A percentile compares a stretch with the other conserved stretches of the same genome.
These are phyloP conservation scores for Diadromus collaris DNA, from an alignment of 2,888 invertebrate species.

Conservation along the genomic window DNA sequence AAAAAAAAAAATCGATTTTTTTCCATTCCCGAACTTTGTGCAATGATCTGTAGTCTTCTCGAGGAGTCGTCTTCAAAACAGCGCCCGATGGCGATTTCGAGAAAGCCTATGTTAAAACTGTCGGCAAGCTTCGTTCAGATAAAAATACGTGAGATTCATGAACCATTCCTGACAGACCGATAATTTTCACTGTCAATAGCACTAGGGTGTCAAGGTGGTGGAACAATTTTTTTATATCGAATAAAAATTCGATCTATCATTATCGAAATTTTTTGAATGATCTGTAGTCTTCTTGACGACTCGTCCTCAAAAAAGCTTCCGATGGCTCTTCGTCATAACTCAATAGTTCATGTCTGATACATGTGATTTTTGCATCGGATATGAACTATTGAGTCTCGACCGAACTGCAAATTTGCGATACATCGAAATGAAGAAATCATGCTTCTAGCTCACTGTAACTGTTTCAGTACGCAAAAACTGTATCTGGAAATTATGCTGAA, in stretches of 20 bases:
- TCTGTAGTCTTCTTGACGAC: background rate
- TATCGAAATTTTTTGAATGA: background rate
- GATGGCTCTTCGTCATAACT: background rate
- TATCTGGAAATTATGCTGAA: constrained; percentile 4
- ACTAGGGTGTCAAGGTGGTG: too few species aligned
- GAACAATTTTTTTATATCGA: background rate
- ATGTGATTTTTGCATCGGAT: background rate
- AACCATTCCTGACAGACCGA: background rate
- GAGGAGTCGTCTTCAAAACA: too few species aligned
- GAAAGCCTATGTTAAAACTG: too few species aligned
- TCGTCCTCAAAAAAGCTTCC: background rate
- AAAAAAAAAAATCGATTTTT: too few species aligned
- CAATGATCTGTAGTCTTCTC: too few species aligned
- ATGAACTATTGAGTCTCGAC: too few species aligned
- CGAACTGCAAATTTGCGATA: too few species aligned
- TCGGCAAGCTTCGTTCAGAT: too few species aligned
- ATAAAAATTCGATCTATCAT: background rate
- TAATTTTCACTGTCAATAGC: background rate
- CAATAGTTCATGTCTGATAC: background rate
- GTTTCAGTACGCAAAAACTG: background rate
- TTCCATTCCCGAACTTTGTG: too few species aligned
- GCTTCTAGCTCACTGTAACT: constrained; percentile 14
- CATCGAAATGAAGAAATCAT: too few species aligned
- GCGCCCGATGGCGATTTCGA: background rate
- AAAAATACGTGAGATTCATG: too few species aligned